Evolutionary conservation across 2,888 invertebrate genomes (phyloP).

Genomic region (Scaptomyza tumidula): DNA sequence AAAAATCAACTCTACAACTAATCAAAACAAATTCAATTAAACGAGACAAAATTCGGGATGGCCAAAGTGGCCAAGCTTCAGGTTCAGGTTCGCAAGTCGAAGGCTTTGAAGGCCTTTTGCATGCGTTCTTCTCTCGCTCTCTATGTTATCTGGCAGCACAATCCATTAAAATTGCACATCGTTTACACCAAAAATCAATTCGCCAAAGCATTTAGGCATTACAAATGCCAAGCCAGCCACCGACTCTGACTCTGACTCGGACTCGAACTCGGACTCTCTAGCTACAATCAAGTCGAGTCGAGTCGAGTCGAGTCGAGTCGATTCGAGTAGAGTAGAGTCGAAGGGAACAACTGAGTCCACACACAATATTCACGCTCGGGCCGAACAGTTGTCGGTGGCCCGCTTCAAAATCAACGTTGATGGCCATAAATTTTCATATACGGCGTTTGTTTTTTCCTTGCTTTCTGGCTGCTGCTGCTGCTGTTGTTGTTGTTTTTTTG

Average conservation of each 20-base stretch:
- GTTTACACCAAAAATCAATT: conserved; percentile 85
- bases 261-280: conserved; percentile 45
- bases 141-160: conserved; percentile 81
- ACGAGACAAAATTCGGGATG: conserved; percentile 63
- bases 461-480: conserved; percentile 11
- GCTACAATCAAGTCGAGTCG: conserved; percentile 2
- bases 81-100: conserved; percentile 13
- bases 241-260: conserved; percentile 22
- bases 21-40: conserved; percentile 81
- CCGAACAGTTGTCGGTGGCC: conserved; percentile 53
- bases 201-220: conserved; percentile 84
- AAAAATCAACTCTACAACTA: conserved; percentile 60
- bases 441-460: conserved; percentile 54
- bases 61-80: conserved; percentile 9
- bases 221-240: conserved; percentile 78
- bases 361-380: conserved; percentile 22
- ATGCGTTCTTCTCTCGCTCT: conserved; percentile 29
- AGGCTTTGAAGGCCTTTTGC: conserved; percentile 21
- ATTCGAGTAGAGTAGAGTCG: neutral
- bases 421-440: conserved; percentile 83
- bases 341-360: conserved; percentile 31
- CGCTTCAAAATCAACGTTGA: conserved; percentile 82
- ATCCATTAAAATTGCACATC: conserved; percentile 85
- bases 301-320: neutral
- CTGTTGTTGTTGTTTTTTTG: conserved; percentile 14